Evolutionary conservation across 2,797 vertebrate species (phyloP), one percentile per base, ranked within the genome.

Genomic region (Neosalanx taihuensis): DNA sequence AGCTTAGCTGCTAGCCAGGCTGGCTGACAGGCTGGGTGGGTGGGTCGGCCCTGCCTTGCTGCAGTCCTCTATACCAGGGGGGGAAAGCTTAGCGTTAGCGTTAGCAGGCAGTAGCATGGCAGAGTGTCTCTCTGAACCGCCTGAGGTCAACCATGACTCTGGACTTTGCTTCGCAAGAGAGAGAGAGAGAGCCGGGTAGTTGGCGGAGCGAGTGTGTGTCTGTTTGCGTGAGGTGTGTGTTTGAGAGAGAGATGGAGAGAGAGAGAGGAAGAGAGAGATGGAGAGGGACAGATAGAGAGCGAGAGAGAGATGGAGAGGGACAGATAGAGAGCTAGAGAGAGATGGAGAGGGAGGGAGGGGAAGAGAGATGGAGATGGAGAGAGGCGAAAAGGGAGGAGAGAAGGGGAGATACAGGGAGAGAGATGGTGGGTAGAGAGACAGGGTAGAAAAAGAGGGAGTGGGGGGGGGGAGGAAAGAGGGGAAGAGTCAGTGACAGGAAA

Each of bases 151-250:
- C 30, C 30, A 31, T 72, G 73, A 84, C 79, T 82, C 78, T 78
- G 67, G 71, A 79, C 75, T 87, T 90, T 88, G 65, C 82, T 79
- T 87, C 86, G 83, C 82, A 90, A 88, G 41, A 73, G 12, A 2
- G 33, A 33, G 33, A 33, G 20, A 18, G 41, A 10, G 12, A 18
- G 33, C n/a, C n/a, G n/a, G n/a, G n/a, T 76, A 67, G 49, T 70
- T 75, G 72, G 67, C 69, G 72, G 35, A 33, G 41, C 51, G 31
- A 71, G 72, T 73, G 65, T 72, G 70, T 56, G 61, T 61, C 60
- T 65, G 30, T 64, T 56, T 64, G 57, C 61, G 20, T 23, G 31
- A 59, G 31, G 30, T 64, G 37, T 72, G 67, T 30, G 68, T 72
- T 59, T 73, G 60, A 23, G 29, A 18, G 69, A 35, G 53, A 57